phyloP scores from a whole-genome alignment of 2,113 vertebrate genomes.

The Gavialis gangeticus region DNA sequence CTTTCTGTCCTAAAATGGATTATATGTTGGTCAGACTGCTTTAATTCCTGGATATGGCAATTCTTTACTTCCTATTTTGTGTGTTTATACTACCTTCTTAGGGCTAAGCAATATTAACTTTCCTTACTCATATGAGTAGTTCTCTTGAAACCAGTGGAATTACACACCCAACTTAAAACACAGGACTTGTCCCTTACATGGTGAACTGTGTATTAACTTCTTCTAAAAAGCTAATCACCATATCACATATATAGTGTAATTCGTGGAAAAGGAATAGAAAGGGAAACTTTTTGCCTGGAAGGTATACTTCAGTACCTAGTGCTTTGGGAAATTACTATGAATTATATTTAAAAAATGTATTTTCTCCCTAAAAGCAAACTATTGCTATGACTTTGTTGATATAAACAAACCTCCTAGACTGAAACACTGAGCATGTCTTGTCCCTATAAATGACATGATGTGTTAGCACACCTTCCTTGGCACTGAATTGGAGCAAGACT shows the following conservation, averaged over 20 bases:
- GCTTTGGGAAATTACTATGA: background rate
- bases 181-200: background rate
- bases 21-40: too few relatives aligned
- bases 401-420: background rate
- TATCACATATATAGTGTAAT: background rate
- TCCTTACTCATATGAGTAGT: background rate
- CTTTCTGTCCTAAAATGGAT: rapidly evolving
- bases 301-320: background rate
- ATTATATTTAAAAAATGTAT: background rate
- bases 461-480: background rate
- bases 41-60: background rate
- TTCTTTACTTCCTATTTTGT: background rate
- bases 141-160: background rate
- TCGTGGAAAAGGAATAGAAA: background rate
- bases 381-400: background rate
- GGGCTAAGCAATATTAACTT: background rate
- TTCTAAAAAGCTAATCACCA: background rate
- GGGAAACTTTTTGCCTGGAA: background rate
- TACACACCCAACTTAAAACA: background rate
- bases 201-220: background rate
- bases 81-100: background rate
- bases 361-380: background rate
- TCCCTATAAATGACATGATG: background rate
- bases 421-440: background rate
- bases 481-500: background rate